Evolutionary conservation across 2,797 vertebrate genomes (phyloP), one percentile per base, ranked within the genome.

Genomic region (Lateolabrax maculatus): DNA sequence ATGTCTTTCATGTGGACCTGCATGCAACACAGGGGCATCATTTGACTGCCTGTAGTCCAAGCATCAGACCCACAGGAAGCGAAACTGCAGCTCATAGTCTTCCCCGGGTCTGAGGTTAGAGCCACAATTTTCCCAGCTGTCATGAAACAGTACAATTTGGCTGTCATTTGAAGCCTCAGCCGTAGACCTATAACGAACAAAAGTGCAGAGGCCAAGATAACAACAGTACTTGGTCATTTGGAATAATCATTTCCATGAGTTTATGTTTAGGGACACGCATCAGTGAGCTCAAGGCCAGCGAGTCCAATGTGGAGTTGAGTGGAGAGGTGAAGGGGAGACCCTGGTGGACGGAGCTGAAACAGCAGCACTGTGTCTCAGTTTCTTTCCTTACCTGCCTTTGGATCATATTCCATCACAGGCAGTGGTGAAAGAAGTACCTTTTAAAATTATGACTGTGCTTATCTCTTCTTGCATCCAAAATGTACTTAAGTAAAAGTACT

Each of bases 271-370:
- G 77, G 80, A 81, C 77, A 89, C 16, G 75, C 85, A 81, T 88
- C 84, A 75, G 25, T 77, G 79, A 88, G 75, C 66, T 71, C 64
- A 74, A 79, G 90, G 88, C 77, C 90, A 83, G 27, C 1, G 15
- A 85, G 88, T 89, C 92, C 77, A 86, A 76, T 39, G 53, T 29
- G 43, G 23, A 75, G 65, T 62, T 29, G 71, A 88, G 67, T 27
- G 65, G 88, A 92, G 88, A 92, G 86, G 87, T 75, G 81, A 87
- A 94, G 91, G 87, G 93, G 88, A 89, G 66, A 92, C 90, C 90
- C 93, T 93, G 83, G 86, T 93, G 94, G 91, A 69, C 25, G 16
- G 65, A 81, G 9, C 2, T 49, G 79, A 66, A 80, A 90, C 72
- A 25, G 70, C 92, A 90, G 21, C 43, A 56, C 43, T 70, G 25